Conservation (phyloP, 2,888 invertebrate species). For the Linnaemya tessellans region DNA sequence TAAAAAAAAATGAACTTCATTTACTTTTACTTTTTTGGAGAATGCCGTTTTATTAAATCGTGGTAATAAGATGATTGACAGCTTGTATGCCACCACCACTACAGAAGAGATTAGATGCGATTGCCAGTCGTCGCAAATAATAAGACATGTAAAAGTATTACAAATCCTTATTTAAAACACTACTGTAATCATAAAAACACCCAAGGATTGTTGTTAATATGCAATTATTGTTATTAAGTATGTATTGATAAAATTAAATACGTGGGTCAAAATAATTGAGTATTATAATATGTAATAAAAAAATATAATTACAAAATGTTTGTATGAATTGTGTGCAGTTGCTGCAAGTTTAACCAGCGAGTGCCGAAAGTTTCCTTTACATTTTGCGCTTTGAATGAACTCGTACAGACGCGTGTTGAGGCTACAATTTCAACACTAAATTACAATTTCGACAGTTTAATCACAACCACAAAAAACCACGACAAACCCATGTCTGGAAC, state of each 20-base stretch:
- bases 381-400: not conserved
- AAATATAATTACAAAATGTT: too few species aligned
- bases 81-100: slow-evolving; percentile 37
- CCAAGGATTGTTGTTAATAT: slow-evolving; percentile 60
- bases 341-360: too few species aligned
- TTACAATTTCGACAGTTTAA: slow-evolving; percentile 79
- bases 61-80: slow-evolving; percentile 64
- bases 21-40: too few species aligned
- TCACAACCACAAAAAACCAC: slow-evolving; percentile 76
- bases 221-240: slow-evolving; percentile 70
- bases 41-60: slow-evolving; percentile 44
- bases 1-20: too few species aligned
- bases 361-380: slow-evolving; percentile 53
- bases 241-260: slow-evolving; percentile 66
- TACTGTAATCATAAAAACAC: not conserved
- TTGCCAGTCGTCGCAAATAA: slow-evolving; percentile 29
- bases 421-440: slow-evolving; percentile 70
- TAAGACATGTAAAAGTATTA: not conserved
- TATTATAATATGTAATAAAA: slow-evolving; percentile 6
- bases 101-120: slow-evolving; percentile 48
- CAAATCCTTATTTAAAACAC: slow-evolving; percentile 48
- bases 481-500: slow-evolving; percentile 51
- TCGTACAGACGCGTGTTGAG: slow-evolving; percentile 70
- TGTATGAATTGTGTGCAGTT: not conserved
- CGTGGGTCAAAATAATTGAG: slow-evolving; percentile 64